phyloP scores from a whole-genome alignment of 2,113 vertebrate species.

The Nesoenas mayeri region DNA sequence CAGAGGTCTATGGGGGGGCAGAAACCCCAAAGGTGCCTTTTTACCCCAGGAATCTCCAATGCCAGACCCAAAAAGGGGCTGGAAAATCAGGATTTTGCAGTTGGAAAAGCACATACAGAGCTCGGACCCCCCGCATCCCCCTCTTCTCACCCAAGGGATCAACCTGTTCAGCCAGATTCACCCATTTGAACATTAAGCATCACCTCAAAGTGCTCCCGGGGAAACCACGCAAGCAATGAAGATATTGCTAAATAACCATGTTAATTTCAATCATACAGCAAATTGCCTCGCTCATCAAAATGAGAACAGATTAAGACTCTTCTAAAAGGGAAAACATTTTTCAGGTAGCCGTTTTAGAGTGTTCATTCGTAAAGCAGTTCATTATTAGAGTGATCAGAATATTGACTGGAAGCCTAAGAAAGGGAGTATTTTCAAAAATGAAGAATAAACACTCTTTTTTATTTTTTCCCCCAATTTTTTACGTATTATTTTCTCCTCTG shows the following conservation, averaged over 20 bases:
- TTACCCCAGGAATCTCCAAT: not conserved
- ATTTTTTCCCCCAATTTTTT: too few species aligned
- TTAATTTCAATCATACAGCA: not conserved
- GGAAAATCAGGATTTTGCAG: not conserved
- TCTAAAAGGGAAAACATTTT: not conserved
- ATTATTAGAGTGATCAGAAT: not conserved
- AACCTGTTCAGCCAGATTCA: rapidly evolving
- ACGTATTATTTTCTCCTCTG: not conserved
- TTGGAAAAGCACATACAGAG: not conserved
- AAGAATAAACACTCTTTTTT: not conserved
- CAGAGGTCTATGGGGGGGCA: not conserved
- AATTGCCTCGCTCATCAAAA: not conserved
- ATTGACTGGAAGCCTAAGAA: not conserved
- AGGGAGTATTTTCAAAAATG: not conserved
- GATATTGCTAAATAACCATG: not conserved
- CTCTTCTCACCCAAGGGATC: not conserved
- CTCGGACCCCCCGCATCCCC: not conserved
- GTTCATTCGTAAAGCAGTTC: not conserved
- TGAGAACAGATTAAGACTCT: not conserved
- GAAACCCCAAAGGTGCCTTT: not conserved
- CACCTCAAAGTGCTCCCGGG: not conserved
- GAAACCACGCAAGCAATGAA: not conserved
- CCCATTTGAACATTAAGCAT: not conserved
- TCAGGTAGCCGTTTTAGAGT: not conserved
- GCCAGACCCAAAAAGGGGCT: not conserved